phyloP scores from a whole-genome alignment of 2,797 vertebrate genomes.

The Gephyroberyx darwinii region DNA sequence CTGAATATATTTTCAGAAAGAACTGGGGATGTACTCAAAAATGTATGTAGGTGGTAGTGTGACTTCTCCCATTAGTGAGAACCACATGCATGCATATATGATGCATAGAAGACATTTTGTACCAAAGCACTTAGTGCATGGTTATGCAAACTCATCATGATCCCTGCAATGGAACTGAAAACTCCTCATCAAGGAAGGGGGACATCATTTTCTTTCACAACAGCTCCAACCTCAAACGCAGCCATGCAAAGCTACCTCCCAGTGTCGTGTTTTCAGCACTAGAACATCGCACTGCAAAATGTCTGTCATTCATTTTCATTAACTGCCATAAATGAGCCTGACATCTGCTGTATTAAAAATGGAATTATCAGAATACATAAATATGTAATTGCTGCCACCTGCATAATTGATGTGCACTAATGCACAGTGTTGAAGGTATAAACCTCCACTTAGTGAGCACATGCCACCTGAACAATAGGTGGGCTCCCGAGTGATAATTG shows the following conservation, averaged over 20 bases:
- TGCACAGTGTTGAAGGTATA: constrained; percentile 76
- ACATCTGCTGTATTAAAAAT: constrained; percentile 84
- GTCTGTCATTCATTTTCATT: constrained; percentile 82
- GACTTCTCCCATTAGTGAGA: constrained; percentile 31
- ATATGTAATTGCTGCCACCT: constrained; percentile 80
- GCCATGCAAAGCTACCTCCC: constrained; percentile 23
- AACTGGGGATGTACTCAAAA: constrained; percentile 36
- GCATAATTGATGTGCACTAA: constrained; percentile 82
- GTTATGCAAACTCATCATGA: constrained; percentile 57
- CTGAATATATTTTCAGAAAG: not conserved
- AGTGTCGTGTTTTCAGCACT: constrained; percentile 35
- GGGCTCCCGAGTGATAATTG: constrained; percentile 73
- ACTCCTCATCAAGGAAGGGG: constrained; percentile 60
- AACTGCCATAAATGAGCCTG: constrained; percentile 76
- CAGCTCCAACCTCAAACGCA: constrained; percentile 8
- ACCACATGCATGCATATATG: not conserved
- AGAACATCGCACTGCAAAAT: constrained; percentile 56
- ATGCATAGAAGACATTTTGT: constrained; percentile 46
- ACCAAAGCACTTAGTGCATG: constrained; percentile 22
- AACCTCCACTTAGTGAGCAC: constrained; percentile 74
- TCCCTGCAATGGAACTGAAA: constrained; percentile 56
- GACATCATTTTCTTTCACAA: constrained; percentile 46
- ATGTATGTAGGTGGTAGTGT: constrained; percentile 1
- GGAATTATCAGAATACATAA: constrained; percentile 83
- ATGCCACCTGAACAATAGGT: constrained; percentile 77